Evolutionary conservation across 2,888 invertebrate species (phyloP).

Genomic region (Bhutanitis thaidina): DNA sequence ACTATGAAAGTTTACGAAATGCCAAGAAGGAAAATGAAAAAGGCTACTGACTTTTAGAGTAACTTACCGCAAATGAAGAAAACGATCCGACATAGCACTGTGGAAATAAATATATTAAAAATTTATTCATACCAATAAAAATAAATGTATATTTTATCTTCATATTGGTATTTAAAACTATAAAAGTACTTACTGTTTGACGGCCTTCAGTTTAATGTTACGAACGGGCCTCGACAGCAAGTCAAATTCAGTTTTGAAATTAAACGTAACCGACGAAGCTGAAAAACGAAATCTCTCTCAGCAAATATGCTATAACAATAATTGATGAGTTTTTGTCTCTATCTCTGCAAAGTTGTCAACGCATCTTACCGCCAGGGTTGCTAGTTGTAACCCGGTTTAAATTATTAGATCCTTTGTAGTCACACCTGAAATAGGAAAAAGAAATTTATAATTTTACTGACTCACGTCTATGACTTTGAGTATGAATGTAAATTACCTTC

Average conservation of each 20-base stretch:
- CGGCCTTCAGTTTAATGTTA: slow-evolving; percentile 2
- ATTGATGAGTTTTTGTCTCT: not conserved
- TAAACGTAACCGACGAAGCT: slow-evolving; percentile 15
- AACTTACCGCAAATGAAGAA: slow-evolving; percentile 26
- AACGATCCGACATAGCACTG: slow-evolving; percentile 26
- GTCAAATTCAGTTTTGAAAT: slow-evolving; percentile 19
- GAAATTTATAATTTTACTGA: not conserved
- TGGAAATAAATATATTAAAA: not conserved
- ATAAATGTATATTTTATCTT: not conserved
- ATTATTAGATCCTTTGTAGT: not conserved
- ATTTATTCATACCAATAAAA: not conserved
- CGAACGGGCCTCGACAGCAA: slow-evolving; percentile 17
- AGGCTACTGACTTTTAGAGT: too few species aligned
- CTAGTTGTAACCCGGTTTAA: not conserved
- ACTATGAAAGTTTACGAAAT: too few species aligned
- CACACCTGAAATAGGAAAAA: slow-evolving; percentile 1
- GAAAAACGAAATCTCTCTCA: not conserved
- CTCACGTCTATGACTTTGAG: too few species aligned
- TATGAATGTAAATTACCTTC: slow-evolving; percentile 3
- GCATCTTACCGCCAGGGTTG: slow-evolving; percentile 6
- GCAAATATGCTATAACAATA: too few species aligned
- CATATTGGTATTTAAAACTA: too few species aligned
- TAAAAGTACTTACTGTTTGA: slow-evolving; percentile 13
- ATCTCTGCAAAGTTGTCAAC: not conserved
- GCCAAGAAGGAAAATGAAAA: too few species aligned